Conservation (phyloP, 2,888 invertebrate genomes). For the Theretra japonica region DNA sequence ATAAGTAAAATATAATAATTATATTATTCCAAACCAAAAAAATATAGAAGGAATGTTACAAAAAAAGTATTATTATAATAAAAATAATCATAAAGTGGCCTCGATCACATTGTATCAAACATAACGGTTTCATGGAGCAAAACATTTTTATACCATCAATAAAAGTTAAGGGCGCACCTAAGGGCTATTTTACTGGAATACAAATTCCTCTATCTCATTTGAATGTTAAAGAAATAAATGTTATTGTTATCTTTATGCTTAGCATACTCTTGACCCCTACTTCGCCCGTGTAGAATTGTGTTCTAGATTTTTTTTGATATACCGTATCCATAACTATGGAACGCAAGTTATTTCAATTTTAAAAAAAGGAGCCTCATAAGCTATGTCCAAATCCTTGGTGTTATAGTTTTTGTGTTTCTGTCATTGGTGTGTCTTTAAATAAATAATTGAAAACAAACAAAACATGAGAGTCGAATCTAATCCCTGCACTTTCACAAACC, state of each 20-base stretch:
- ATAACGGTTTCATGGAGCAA: slow-evolving; percentile 19
- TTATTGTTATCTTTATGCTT: slow-evolving; percentile 20
- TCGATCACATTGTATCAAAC: slow-evolving; percentile 1
- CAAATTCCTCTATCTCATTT: slow-evolving; percentile 22
- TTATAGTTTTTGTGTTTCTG: too few species aligned
- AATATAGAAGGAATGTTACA: background rate
- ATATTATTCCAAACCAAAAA: background rate
- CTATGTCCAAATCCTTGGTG: too few species aligned
- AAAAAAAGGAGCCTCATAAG: too few species aligned
- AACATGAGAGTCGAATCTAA: too few species aligned
- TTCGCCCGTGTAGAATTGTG: background rate
- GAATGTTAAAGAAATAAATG: slow-evolving; percentile 30
- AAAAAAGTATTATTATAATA: background rate
- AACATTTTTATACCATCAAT: slow-evolving; percentile 24
- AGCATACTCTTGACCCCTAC: background rate
- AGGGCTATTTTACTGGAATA: slow-evolving; percentile 19
- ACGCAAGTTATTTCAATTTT: too few species aligned
- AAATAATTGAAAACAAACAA: too few species aligned
- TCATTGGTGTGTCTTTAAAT: too few species aligned
- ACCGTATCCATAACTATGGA: too few species aligned
- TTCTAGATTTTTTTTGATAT: too few species aligned
- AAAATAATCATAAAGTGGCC: slow-evolving; percentile 5
- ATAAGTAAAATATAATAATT: too few species aligned
- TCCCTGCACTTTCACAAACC: too few species aligned
- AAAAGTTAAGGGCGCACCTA: slow-evolving; percentile 26